Conservation (phyloP, 2,888 invertebrate species). For the Metalampra italica region DNA sequence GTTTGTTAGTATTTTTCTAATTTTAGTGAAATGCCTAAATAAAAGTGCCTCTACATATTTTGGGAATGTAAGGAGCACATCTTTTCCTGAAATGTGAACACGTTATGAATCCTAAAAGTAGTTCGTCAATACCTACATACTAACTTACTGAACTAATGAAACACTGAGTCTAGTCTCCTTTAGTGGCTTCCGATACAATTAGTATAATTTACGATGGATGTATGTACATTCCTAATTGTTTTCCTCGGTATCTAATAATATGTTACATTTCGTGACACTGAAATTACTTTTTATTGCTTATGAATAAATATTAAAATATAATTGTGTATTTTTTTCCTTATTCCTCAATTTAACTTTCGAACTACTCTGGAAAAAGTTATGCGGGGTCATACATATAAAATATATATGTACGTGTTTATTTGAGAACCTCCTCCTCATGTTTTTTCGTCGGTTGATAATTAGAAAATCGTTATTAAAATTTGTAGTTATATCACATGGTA, state of each 20-base stretch:
- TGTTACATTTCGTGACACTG: slow-evolving; percentile 64
- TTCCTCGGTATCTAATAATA: slow-evolving; percentile 44
- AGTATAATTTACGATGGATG: slow-evolving; percentile 42
- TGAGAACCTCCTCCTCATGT: no score
- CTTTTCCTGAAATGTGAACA: slow-evolving; percentile 15
- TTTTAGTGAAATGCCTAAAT: slow-evolving; percentile 24
- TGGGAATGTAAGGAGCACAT: background rate
- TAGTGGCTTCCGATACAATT: slow-evolving; percentile 52
- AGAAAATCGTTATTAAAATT: no score
- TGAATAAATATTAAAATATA: slow-evolving; percentile 68
- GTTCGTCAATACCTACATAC: slow-evolving; percentile 31
- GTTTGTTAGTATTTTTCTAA: no score
- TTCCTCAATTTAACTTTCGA: no score
- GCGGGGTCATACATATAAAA: no score
- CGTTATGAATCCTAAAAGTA: slow-evolving; percentile 19
- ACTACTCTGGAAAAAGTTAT: no score
- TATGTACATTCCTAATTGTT: slow-evolving; percentile 41
- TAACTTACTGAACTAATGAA: slow-evolving; percentile 11
- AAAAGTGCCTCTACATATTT: slow-evolving; percentile 66
- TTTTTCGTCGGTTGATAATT: no score
- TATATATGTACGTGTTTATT: no score
- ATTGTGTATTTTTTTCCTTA: slow-evolving; percentile 23
- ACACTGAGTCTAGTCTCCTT: slow-evolving; percentile 35
- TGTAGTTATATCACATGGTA: no score
- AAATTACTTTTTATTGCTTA: slow-evolving; percentile 77